These are phyloP conservation scores for Lasioglossum zephyrum DNA, from an alignment of 2,888 invertebrate species.

Conservation along the genomic window DNA sequence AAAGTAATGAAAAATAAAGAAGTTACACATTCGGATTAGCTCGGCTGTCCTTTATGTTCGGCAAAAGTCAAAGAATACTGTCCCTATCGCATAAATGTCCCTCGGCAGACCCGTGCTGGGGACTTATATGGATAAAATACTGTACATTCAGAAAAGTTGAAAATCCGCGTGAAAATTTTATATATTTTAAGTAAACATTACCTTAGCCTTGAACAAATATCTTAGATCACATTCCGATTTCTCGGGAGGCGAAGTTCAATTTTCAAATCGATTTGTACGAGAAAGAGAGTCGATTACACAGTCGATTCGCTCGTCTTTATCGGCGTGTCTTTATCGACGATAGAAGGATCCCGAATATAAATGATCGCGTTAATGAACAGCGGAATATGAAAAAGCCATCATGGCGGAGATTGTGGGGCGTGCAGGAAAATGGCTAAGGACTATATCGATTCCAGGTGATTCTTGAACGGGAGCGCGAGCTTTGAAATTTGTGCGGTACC, in stretches of 20 bases:
- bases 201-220: not conserved
- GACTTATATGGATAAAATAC: too few species aligned
- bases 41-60: too few species aligned
- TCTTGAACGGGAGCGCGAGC: slow-evolving; percentile 51
- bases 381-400: slow-evolving; percentile 16
- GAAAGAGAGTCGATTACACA: slow-evolving; percentile 11
- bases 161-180: too few species aligned
- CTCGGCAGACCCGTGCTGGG: too few species aligned
- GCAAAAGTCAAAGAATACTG: too few species aligned
- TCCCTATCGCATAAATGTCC: too few species aligned
- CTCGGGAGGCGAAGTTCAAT: too few species aligned
- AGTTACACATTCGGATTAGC: too few species aligned
- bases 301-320: not conserved
- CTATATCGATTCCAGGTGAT: slow-evolving; percentile 48
- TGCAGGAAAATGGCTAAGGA: slow-evolving; percentile 36
- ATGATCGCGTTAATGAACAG: slow-evolving; percentile 24
- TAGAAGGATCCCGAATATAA: not conserved
- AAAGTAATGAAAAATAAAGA: too few species aligned
- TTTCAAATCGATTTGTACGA: not conserved
- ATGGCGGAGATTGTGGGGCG: not conserved
- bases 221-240: not conserved
- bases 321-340: not conserved
- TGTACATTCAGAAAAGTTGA: too few species aligned
- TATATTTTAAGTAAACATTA: too few species aligned
- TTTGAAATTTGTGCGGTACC: slow-evolving; percentile 61